A percentile compares a stretch with the other conserved stretches of the same genome.
Conservation (phyloP, 2,888 invertebrate species). For the Melanostoma scalare region DNA sequence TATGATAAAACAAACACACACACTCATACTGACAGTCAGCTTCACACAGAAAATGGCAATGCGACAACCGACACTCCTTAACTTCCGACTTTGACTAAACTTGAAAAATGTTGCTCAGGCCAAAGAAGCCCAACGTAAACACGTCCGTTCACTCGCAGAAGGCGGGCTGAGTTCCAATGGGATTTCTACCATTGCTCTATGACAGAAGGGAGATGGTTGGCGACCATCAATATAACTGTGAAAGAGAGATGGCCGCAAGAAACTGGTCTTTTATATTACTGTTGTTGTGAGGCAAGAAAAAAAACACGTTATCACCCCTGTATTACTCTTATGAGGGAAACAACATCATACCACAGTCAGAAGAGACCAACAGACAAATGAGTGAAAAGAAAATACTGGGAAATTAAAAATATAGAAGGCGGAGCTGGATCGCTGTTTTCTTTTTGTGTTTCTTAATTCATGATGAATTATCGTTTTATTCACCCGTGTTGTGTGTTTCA, state of each 20-base stretch:
- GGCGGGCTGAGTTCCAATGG: conserved; percentile 53
- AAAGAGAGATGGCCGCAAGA: conserved; percentile 24
- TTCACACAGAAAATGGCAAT: conserved; percentile 51
- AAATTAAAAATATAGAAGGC: conserved; percentile 75
- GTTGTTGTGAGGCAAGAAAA: neutral
- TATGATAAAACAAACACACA: conserved; percentile 46
- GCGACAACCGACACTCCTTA: conserved; percentile 77
- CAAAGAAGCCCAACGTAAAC: conserved; percentile 77
- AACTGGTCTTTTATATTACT: conserved; percentile 26
- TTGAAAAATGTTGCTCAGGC: conserved; percentile 75
- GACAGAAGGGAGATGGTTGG: conserved; percentile 26
- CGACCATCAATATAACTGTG: neutral
- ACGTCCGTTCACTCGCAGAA: conserved; percentile 17
- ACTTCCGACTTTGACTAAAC: conserved; percentile 81
- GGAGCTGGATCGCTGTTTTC: conserved; percentile 76
- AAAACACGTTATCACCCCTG: neutral
- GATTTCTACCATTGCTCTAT: conserved; percentile 65
- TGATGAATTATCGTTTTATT: conserved; percentile 79
- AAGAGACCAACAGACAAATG: neutral
- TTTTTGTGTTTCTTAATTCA: conserved; percentile 78
- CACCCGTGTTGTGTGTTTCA: conserved; percentile 51
- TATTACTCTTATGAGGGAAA: neutral
- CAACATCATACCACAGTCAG: neutral
- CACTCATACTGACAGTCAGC: conserved; percentile 32
- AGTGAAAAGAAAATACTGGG: conserved; percentile 60